Base-by-base conservation (phyloP, 2,113 vertebrate genomes). In the Strix aluco region DNA sequence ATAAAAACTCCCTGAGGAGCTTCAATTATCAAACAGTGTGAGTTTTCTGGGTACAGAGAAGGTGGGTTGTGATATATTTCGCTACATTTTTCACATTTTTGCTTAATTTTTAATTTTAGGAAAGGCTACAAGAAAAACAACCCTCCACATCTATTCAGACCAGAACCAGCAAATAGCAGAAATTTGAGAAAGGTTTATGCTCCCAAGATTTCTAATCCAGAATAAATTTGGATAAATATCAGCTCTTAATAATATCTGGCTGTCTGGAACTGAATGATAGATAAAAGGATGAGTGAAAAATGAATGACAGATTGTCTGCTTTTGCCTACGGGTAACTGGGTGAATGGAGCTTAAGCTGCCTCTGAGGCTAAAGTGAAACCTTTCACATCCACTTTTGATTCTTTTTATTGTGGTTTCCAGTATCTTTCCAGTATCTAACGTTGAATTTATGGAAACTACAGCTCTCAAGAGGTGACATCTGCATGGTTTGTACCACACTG, bases 1-100 rank as follows among this genome's bases (percentile, higher is more conserved):
- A 34, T 2, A 46, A 0, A 0, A 21, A 51, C 13, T n/a, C 44
- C 30, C 17, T 22, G 10, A 51, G 30, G 0, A 74, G 63, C 32
- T 86, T 38, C 32, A 62, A 17, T 15, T 29, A 61, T 34, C 57
- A 61, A 59, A 38, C 8, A 32, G 30, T 11, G 1, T 4, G 15
- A 66, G 30, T 42, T 34, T 70, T 71, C 38, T 52, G 59, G 22
- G 16, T 30, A 20, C 74, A 85, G 42, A 71, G 16, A 78, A 58
- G 42, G 15, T 71, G 22, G 7, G 6, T 11, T 72, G 29, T 18
- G 6, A 72, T 52, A 2, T 5, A 47, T 63, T 89, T 55, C 42
- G 62, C 27, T 32, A 5, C n/a, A 20, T 12, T 38, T 34, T 58
- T 58, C 6, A 9, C 1, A 15, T 25, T 83, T 78, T 49, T 46